Base-by-base conservation (phyloP, 2,888 invertebrate species). In the Eristalis intricaria region DNA sequence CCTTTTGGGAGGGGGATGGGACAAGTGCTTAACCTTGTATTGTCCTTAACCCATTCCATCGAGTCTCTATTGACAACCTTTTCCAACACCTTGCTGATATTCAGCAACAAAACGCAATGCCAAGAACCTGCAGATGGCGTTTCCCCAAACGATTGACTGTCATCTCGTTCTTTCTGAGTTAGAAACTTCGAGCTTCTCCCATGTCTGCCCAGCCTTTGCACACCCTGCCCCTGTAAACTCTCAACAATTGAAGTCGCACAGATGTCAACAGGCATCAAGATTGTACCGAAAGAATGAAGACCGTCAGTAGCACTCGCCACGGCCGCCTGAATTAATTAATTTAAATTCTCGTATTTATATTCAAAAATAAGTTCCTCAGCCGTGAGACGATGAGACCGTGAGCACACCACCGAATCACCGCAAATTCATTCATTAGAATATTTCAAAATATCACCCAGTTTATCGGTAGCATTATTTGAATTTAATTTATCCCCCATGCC, bases 381-480 rank as follows among this genome's bases (percentile, higher is more conserved):
- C 50, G 19, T 19, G 50, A 38, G 10, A 26, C 26, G 26, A 26
- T 5, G n/a, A 15, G 43, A 15, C 43, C 43, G 43, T 43, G 13
- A 50, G 43, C 4, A 50, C n/a, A n/a, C 5, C 43, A 7, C 15
- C 5, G 43, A 43, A 43, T 50, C 50, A 50, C 19, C 43, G 40
- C 43, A 73, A 63, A n/a, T 63, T 63, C 50, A 63, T 73, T n/a
- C 32, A 50, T 40, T 29, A 29, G 19, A 15, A 68, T n/a, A 61
- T 43, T 63, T 43, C 4, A 15, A 64, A 74, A 74, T 74, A n/a
- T 50, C 50, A 65, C 35, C 35, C 56, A 56, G 23, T 74, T 56
- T 65, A 23, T 56, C 23, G 38, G 35, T 74, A 32, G 11, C 26
- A 35, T 40, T 22, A 66, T 66, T 75, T 19, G 40, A 29, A 66